Conservation (phyloP, 2,888 invertebrate species). For the Meganola albula region DNA sequence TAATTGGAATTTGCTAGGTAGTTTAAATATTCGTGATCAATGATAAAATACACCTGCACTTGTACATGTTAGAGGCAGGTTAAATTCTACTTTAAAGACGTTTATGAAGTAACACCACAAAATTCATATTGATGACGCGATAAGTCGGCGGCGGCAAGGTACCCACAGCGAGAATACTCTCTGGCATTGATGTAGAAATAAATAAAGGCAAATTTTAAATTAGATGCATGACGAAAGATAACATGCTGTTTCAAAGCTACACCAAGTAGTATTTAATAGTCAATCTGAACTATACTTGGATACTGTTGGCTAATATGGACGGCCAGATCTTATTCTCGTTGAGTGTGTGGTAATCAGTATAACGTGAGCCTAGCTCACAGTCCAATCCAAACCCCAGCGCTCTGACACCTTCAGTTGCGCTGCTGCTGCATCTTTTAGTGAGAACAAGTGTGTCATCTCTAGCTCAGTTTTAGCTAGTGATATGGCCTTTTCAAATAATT, state of each 20-base stretch:
- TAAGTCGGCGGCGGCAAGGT: slow-evolving; percentile 47
- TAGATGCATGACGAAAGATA: slow-evolving; percentile 19
- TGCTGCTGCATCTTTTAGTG: slow-evolving; percentile 91
- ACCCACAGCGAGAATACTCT: slow-evolving; percentile 48
- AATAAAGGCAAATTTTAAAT: slow-evolving; percentile 16
- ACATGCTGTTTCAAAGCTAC: slow-evolving; percentile 23
- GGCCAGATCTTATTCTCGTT: slow-evolving; percentile 55
- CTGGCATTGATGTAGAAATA: slow-evolving; percentile 33
- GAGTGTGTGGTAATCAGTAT: slow-evolving; percentile 28
- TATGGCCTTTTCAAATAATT: slow-evolving; percentile 93
- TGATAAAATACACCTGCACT: slow-evolving; percentile 26
- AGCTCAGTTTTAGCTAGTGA: slow-evolving; percentile 89
- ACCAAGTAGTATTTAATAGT: slow-evolving; percentile 16
- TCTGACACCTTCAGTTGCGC: slow-evolving; percentile 91
- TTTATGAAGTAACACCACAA: slow-evolving; percentile 20
- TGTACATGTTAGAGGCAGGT: slow-evolving; percentile 19
- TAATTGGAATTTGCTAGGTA: slow-evolving; percentile 5
- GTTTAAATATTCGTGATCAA: slow-evolving; percentile 13
- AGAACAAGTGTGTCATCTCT: slow-evolving; percentile 94
- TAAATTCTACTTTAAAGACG: too few species aligned
- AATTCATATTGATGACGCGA: slow-evolving; percentile 24
- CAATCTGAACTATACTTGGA: slow-evolving; percentile 21
- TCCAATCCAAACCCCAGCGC: slow-evolving; percentile 82
- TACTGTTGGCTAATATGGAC: slow-evolving; percentile 31
- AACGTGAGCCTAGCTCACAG: slow-evolving; percentile 59